Evolutionary conservation across 2,888 invertebrate genomes (phyloP).

Genomic region (Litoditis marina): DNA sequence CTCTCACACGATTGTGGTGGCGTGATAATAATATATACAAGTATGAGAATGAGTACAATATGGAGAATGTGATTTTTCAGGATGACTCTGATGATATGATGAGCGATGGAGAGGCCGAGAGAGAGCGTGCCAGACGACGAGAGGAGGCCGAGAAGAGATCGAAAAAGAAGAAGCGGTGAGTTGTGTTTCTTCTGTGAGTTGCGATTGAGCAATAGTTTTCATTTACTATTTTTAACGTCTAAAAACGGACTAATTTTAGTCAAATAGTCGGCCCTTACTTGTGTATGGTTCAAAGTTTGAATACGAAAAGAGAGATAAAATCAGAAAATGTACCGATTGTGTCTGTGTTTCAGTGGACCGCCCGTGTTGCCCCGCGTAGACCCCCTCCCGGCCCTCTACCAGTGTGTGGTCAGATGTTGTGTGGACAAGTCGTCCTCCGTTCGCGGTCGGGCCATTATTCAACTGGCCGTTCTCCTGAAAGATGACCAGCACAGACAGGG

Average conservation of each 20-base stretch:
- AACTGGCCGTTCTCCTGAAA: conserved; percentile 63
- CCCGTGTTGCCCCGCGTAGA: conserved; percentile 2
- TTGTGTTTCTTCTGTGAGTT: not conserved
- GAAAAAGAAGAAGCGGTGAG: conserved; percentile 1
- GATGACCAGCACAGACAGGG: not conserved
- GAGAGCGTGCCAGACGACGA: not conserved
- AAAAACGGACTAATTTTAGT: no score
- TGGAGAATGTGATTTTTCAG: no score
- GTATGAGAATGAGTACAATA: no score
- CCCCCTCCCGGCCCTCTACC: conserved; percentile 63
- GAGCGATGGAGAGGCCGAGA: conserved; percentile 2
- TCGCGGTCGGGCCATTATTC: conserved; percentile 70
- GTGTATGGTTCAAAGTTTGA: no score
- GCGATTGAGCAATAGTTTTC: no score
- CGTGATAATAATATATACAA: no score
- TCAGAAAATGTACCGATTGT: no score
- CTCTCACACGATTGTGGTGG: no score
- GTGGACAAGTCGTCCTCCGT: conserved; percentile 69
- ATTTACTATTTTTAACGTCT: no score
- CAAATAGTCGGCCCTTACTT: no score
- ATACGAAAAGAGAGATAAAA: not conserved
- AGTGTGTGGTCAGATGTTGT: conserved; percentile 67
- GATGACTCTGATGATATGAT: no score
- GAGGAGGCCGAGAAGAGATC: not conserved
- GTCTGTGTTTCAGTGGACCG: no score